A percentile compares a stretch with the other conserved stretches of the same genome.
Evolutionary conservation across 2,113 vertebrate species (phyloP).

Genomic region (Sinocyclocheilus anophthalmus): DNA sequence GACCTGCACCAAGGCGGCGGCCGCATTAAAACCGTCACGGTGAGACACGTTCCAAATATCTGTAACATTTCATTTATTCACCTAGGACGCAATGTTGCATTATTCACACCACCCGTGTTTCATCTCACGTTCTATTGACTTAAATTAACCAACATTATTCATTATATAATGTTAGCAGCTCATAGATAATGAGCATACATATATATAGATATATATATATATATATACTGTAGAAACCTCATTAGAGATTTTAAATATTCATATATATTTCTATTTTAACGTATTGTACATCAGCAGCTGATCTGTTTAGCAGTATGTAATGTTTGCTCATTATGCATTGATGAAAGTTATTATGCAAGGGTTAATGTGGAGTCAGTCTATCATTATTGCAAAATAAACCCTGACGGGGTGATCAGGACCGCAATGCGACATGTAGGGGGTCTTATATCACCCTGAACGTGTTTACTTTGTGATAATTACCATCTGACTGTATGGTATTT

Average conservation of each 20-base stretch:
- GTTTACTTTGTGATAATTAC: neutral
- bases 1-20: conserved; percentile 83
- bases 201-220: neutral
- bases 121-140: neutral
- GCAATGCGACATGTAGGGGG: neutral
- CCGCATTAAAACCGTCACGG: conserved; percentile 84
- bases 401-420: conserved; percentile 1
- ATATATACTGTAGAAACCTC: neutral
- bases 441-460: neutral
- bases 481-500: neutral
- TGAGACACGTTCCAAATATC: conserved; percentile 60
- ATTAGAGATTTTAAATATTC: neutral
- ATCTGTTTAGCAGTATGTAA: conserved; percentile 8
- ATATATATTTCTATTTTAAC: neutral
- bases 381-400: neutral
- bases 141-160: neutral
- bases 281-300: neutral
- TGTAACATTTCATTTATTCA: conserved; percentile 15
- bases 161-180: neutral
- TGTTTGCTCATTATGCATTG: conserved; percentile 22
- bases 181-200: conserved; percentile 12
- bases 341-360: conserved; percentile 26
- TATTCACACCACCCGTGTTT: neutral
- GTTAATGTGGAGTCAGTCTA: conserved; percentile 2
- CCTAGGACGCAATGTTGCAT: neutral